These are phyloP conservation scores for Eolophus roseicapilla DNA, from an alignment of 2,113 vertebrate genomes.

Conservation along the genomic window DNA sequence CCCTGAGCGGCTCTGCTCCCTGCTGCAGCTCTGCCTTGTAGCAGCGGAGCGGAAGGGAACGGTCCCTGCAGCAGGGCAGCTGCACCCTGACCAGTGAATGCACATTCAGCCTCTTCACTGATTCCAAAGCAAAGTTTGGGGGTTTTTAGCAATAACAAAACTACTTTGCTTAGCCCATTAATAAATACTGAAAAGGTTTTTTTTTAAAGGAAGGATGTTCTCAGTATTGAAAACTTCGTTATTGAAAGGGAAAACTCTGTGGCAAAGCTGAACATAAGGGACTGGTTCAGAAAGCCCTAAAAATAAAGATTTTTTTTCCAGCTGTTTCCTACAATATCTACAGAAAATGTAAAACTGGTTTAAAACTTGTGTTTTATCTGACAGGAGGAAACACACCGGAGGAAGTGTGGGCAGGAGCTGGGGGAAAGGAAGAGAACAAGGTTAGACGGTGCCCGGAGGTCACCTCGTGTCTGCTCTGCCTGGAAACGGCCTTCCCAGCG, in stretches of 20 bases:
- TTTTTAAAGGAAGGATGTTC: background rate
- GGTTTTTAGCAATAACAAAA: background rate
- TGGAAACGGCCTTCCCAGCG: background rate
- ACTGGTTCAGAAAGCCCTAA: background rate
- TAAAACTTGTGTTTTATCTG: background rate
- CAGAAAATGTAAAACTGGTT: background rate
- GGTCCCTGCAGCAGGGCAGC: too few relatives aligned
- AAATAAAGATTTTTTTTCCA: background rate
- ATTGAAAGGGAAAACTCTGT: background rate
- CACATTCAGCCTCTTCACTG: accelerated
- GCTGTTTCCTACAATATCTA: accelerated
- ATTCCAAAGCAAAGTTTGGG: background rate
- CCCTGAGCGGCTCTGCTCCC: accelerated
- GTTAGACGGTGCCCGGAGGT: accelerated
- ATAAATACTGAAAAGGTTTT: background rate
- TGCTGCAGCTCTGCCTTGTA: background rate
- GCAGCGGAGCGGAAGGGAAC: accelerated
- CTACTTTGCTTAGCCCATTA: accelerated
- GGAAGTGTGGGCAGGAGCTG: background rate
- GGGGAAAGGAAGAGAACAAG: accelerated
- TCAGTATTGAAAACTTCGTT: background rate
- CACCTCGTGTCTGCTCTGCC: background rate
- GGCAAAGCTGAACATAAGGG: accelerated
- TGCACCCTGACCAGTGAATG: background rate
- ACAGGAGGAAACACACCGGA: background rate